Evolutionary conservation across 1,140 invertebrate species (phyloP).

Genomic region (Caerostris extrusa): DNA sequence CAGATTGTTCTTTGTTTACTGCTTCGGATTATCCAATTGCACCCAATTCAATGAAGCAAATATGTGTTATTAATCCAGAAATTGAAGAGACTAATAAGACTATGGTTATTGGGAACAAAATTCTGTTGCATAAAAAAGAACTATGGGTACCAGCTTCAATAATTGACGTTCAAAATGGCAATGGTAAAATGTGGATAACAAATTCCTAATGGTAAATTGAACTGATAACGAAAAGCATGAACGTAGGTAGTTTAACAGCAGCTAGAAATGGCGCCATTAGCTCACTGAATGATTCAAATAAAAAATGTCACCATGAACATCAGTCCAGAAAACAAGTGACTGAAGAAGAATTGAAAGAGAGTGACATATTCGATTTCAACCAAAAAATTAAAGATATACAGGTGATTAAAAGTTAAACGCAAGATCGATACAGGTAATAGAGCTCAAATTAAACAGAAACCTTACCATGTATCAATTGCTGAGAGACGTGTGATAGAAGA

Average conservation of each 20-base stretch:
- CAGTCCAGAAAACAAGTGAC: background rate
- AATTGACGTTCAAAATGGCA: background rate
- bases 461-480: background rate
- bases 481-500: conserved; percentile 32
- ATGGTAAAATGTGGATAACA: background rate
- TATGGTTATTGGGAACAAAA: conserved; percentile 81
- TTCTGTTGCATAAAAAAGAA: conserved; percentile 78
- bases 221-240: conserved; percentile 14
- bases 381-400: background rate
- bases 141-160: background rate
- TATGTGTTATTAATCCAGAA: background rate
- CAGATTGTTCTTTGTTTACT: background rate
- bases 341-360: conserved; percentile 35
- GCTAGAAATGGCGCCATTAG: conserved; percentile 78
- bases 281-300: background rate
- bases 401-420: background rate
- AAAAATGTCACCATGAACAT: background rate
- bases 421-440: background rate
- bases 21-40: background rate
- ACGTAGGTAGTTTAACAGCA: background rate
- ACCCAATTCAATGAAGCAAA: background rate
- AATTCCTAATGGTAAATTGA: background rate
- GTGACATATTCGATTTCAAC: background rate
- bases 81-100: background rate
- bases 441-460: background rate